phyloP scores from a whole-genome alignment of 2,797 vertebrate genomes.

The Girardinus metallicus region DNA sequence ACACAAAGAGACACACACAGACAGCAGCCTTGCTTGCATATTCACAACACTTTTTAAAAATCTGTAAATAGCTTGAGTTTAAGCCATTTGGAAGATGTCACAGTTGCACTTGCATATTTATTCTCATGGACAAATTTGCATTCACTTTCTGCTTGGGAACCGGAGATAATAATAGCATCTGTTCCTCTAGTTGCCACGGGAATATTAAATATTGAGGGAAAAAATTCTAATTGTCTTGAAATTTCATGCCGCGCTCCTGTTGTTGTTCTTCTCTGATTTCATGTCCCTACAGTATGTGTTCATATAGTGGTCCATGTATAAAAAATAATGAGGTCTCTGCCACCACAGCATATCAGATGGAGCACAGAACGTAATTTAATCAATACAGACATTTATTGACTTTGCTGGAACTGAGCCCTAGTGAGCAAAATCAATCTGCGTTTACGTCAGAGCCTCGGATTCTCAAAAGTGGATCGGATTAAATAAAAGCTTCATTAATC shows the following conservation, averaged over 20 bases:
- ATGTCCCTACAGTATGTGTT: neutral
- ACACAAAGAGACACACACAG: neutral
- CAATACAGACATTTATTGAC: slow-evolving; percentile 46
- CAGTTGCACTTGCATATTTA: slow-evolving; percentile 44
- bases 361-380: slow-evolving; percentile 35
- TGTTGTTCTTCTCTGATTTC: neutral
- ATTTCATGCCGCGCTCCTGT: neutral
- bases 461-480: slow-evolving; percentile 33
- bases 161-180: slow-evolving; percentile 68
- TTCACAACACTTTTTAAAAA: slow-evolving; percentile 41
- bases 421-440: slow-evolving; percentile 50
- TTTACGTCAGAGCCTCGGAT: slow-evolving; percentile 26
- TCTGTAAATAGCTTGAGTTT: slow-evolving; percentile 44
- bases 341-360: slow-evolving; percentile 15
- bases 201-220: slow-evolving; percentile 50
- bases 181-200: slow-evolving; percentile 45
- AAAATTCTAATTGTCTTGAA: slow-evolving; percentile 1
- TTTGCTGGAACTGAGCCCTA: slow-evolving; percentile 28
- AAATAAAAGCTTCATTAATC: slow-evolving; percentile 37
- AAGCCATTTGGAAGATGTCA: slow-evolving; percentile 30
- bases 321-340: slow-evolving; percentile 19
- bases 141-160: slow-evolving; percentile 41
- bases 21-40: slow-evolving; percentile 19
- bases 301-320: neutral
- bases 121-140: slow-evolving; percentile 53